Percentiles rank a stretch among this genome's conserved stretches.
phyloP scores from a whole-genome alignment of 2,113 vertebrate species.

The Chlorodrepanis virens region DNA sequence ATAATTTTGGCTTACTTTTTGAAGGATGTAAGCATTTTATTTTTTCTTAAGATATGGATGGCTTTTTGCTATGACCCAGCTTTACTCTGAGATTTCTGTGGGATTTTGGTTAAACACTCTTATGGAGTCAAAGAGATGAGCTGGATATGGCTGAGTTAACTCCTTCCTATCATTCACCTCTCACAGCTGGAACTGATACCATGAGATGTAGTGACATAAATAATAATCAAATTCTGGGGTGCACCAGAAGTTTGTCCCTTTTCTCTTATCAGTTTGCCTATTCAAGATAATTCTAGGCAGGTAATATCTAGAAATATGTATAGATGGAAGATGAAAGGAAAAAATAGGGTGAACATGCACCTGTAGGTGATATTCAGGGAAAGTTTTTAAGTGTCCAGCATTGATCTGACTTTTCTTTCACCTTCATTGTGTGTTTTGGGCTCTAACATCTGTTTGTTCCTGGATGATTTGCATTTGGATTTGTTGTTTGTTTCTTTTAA shows the following conservation, averaged over 20 bases:
- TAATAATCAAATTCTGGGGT: neutral
- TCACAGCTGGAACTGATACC: neutral
- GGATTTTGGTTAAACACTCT: neutral
- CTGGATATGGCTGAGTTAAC: neutral
- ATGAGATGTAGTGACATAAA: neutral
- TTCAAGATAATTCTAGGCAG: neutral
- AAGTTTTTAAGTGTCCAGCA: neutral
- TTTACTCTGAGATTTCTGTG: neutral
- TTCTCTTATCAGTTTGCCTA: neutral
- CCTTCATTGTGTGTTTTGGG: neutral
- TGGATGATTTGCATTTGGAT: neutral
- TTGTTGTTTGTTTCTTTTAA: neutral
- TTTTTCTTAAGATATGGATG: neutral
- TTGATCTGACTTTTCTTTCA: neutral
- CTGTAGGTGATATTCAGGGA: neutral
- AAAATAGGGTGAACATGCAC: neutral
- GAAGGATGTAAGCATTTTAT: neutral
- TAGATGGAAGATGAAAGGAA: neutral
- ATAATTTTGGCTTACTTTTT: neutral
- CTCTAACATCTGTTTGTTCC: neutral
- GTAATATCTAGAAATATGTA: neutral
- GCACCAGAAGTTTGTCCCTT: neutral
- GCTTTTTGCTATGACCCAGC: neutral
- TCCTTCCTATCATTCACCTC: neutral
- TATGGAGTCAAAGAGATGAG: neutral